Percentiles rank a stretch among this genome's conserved stretches.
These are phyloP conservation scores for Mixornis gularis DNA, from an alignment of 2,113 vertebrate species.

Conservation along the genomic window DNA sequence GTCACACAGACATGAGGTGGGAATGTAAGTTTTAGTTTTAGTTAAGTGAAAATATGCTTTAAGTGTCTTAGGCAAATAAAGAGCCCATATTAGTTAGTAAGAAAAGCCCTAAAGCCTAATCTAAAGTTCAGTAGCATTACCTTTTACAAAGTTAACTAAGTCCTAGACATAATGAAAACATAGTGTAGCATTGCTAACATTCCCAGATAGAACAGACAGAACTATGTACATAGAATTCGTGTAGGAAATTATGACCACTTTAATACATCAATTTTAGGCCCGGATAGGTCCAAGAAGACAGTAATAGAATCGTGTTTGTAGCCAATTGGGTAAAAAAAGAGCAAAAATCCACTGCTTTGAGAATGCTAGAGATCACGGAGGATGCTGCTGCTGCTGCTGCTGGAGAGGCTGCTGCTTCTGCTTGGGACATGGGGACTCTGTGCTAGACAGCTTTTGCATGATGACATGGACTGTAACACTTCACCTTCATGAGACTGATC, in stretches of 20 bases:
- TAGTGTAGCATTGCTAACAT: not conserved
- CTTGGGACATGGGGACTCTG: not conserved
- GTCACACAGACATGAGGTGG: not conserved
- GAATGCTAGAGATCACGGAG: not conserved
- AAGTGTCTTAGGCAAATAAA: not conserved
- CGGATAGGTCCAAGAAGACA: not conserved
- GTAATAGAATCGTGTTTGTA: not conserved
- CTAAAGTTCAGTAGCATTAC: not conserved
- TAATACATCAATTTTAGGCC: not conserved
- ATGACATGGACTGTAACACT: not conserved
- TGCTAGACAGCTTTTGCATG: not conserved
- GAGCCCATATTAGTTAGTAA: not conserved
- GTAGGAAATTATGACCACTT: not conserved
- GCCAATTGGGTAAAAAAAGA: not conserved
- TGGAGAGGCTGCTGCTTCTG: not conserved
- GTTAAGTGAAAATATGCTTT: not conserved
- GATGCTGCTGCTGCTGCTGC: not conserved
- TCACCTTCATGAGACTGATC: not conserved
- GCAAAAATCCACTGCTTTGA: not conserved
- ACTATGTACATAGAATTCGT: not conserved
- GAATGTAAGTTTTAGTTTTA: not conserved
- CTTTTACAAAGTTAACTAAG: not conserved
- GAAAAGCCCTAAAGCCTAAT: not conserved
- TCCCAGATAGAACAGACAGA: not conserved
- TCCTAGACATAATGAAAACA: not conserved